Evolutionary conservation across 2,113 vertebrate genomes (phyloP).

Genomic region (Hydrochoerus hydrochaeris): DNA sequence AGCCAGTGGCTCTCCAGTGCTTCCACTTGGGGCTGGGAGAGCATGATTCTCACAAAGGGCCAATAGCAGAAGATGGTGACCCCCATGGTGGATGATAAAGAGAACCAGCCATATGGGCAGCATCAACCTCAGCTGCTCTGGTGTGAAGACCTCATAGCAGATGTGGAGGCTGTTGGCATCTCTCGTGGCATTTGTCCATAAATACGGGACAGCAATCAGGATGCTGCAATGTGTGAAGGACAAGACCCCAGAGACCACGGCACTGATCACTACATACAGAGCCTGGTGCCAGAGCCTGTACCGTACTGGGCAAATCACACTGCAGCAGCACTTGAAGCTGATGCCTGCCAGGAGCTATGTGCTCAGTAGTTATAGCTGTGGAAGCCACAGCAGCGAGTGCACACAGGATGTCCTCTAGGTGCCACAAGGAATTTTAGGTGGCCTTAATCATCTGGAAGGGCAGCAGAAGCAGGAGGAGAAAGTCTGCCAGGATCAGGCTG

Average conservation of each 20-base stretch:
- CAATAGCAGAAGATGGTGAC: slow-evolving; percentile 84
- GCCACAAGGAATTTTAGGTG: slow-evolving; percentile 85
- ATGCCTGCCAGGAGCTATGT: slow-evolving; percentile 91
- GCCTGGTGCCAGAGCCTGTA: slow-evolving; percentile 88
- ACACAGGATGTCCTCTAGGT: slow-evolving; percentile 85
- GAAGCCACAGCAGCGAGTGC: slow-evolving; percentile 90
- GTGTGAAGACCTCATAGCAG: slow-evolving; percentile 78
- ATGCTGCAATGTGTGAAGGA: slow-evolving; percentile 89
- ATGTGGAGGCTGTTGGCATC: fast-evolving
- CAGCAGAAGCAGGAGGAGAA: slow-evolving; percentile 91
- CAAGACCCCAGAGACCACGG: slow-evolving; percentile 89
- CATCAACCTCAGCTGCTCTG: not conserved
- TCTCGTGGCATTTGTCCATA: not conserved
- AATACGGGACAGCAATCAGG: slow-evolving; percentile 87
- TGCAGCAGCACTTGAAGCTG: slow-evolving; percentile 92
- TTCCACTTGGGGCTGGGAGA: slow-evolving; percentile 76
- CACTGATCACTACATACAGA: slow-evolving; percentile 82
- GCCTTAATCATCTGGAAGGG: slow-evolving; percentile 93
- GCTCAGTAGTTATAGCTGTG: slow-evolving; percentile 95
- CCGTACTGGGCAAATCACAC: slow-evolving; percentile 91
- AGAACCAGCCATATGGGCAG: slow-evolving; percentile 78
- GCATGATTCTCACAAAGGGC: slow-evolving; percentile 80
- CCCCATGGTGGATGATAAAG: slow-evolving; percentile 79
- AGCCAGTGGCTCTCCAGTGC: slow-evolving; percentile 77
- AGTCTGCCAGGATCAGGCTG: slow-evolving; percentile 92